phyloP scores from a whole-genome alignment of 92 coral and sea anemone genomes.

The Epizoanthus fatuus region DNA sequence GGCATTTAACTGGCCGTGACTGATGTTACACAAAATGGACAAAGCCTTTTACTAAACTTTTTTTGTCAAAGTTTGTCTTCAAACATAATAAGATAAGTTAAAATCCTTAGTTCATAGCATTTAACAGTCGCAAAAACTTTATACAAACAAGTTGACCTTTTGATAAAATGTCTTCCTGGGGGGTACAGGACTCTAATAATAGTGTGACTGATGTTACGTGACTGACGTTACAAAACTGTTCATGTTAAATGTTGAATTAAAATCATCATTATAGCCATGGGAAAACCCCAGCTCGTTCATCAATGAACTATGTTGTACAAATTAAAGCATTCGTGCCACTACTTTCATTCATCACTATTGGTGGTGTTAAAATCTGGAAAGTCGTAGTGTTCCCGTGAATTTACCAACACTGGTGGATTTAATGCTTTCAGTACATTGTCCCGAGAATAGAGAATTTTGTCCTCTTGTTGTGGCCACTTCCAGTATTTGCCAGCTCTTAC shows the following conservation, averaged over 20 bases:
- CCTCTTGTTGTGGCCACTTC: slow-evolving; percentile 61
- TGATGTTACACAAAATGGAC: slow-evolving; percentile 52
- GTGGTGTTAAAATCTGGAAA: slow-evolving; percentile 49
- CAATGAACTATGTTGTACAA: slow-evolving; percentile 30
- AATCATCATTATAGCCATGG: slow-evolving; percentile 36
- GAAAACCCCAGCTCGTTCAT: slow-evolving; percentile 51
- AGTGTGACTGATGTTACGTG: slow-evolving; percentile 42
- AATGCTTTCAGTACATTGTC: slow-evolving; percentile 47
- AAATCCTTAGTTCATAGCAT: slow-evolving; percentile 40
- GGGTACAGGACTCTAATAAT: slow-evolving; percentile 23
- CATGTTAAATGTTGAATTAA: slow-evolving; percentile 24
- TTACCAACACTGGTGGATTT: slow-evolving; percentile 53
- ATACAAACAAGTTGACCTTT: slow-evolving; percentile 47
- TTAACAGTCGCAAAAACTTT: slow-evolving; percentile 30
- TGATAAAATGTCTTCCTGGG: slow-evolving; percentile 43
- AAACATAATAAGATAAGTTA: slow-evolving; percentile 27
- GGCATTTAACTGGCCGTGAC: slow-evolving; percentile 45
- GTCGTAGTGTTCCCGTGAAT: slow-evolving; percentile 56
- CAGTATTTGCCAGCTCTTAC: slow-evolving; percentile 60
- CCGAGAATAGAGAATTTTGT: slow-evolving; percentile 56
- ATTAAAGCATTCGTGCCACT: slow-evolving; percentile 27
- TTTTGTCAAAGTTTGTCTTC: slow-evolving; percentile 36
- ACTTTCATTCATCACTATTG: slow-evolving; percentile 53
- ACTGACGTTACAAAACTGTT: slow-evolving; percentile 24
- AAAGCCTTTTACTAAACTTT: slow-evolving; percentile 24